phyloP scores from a whole-genome alignment of 2,113 vertebrate species.

The Silurus glanis region DNA sequence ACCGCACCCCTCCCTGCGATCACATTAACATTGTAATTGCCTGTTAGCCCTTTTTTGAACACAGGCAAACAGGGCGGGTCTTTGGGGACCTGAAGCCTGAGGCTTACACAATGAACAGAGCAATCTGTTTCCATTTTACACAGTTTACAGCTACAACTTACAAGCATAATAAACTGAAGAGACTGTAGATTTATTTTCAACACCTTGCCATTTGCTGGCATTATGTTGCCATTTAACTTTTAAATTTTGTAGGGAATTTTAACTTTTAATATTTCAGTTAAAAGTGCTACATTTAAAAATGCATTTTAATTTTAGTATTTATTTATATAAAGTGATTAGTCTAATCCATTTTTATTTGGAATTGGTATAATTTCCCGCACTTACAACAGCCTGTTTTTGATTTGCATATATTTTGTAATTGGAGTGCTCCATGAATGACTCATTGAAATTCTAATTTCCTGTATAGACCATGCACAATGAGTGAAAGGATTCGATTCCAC shows the following conservation, averaged over 20 bases:
- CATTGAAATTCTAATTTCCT: slow-evolving; percentile 76
- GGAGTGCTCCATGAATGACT: slow-evolving; percentile 64
- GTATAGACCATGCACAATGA: slow-evolving; percentile 64
- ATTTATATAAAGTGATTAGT: background rate
- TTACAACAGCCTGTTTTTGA: slow-evolving; percentile 59
- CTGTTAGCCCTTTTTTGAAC: slow-evolving; percentile 77
- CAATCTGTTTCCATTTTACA: slow-evolving; percentile 76
- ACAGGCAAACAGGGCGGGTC: slow-evolving; percentile 63
- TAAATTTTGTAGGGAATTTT: background rate
- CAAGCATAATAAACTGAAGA: slow-evolving; percentile 15
- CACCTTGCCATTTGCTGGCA: background rate
- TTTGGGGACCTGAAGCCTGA: slow-evolving; percentile 62
- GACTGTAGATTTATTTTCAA: background rate
- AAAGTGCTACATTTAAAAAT: background rate
- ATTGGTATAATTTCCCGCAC: slow-evolving; percentile 47
- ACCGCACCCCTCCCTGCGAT: slow-evolving; percentile 64
- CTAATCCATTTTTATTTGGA: slow-evolving; percentile 14
- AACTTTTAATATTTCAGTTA: background rate
- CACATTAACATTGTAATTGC: slow-evolving; percentile 97
- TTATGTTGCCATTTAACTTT: background rate
- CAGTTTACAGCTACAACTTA: slow-evolving; percentile 49
- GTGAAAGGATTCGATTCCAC: slow-evolving; percentile 71
- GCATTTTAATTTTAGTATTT: background rate
- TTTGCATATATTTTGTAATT: slow-evolving; percentile 62
- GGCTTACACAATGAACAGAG: slow-evolving; percentile 65